A percentile compares a stretch with the other conserved stretches of the same genome.
Evolutionary conservation across 1,140 invertebrate species (phyloP).

Genomic region (Aphidius ervi): DNA sequence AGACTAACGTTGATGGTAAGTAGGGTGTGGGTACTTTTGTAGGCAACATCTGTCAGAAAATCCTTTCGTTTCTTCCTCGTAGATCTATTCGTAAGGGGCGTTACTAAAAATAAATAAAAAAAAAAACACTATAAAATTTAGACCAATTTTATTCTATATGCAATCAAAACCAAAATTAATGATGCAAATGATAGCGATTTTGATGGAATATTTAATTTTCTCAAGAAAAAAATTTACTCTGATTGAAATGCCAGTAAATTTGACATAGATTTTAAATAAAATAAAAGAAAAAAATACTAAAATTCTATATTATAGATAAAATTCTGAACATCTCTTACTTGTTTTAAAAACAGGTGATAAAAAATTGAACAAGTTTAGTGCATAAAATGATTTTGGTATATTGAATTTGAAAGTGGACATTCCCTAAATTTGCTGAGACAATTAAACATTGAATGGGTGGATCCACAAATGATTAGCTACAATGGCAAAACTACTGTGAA

Average conservation of each 20-base stretch:
- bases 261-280: too few relatives aligned
- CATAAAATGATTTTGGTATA: neutral
- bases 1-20: neutral
- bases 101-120: too few relatives aligned
- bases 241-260: too few relatives aligned
- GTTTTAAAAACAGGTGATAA: slow-evolving; percentile 6
- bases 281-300: neutral
- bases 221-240: too few relatives aligned
- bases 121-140: too few relatives aligned
- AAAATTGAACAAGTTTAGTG: neutral
- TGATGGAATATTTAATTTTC: neutral
- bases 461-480: slow-evolving; percentile 48
- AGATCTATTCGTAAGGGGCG: too few relatives aligned
- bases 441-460: slow-evolving; percentile 50
- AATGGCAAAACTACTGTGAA: slow-evolving; percentile 20
- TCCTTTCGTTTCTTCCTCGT: slow-evolving; percentile 12
- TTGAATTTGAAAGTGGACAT: slow-evolving; percentile 17
- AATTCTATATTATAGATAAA: neutral
- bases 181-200: slow-evolving; percentile 12
- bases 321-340: neutral
- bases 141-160: neutral
- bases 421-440: slow-evolving; percentile 37
- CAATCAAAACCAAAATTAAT: slow-evolving; percentile 12
- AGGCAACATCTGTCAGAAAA: slow-evolving; percentile 22
- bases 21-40: too few relatives aligned